A percentile compares a stretch with the other conserved stretches of the same genome.
These are phyloP conservation scores for Oncorhynchus masou DNA, from an alignment of 2,113 vertebrate species.

Conservation along the genomic window DNA sequence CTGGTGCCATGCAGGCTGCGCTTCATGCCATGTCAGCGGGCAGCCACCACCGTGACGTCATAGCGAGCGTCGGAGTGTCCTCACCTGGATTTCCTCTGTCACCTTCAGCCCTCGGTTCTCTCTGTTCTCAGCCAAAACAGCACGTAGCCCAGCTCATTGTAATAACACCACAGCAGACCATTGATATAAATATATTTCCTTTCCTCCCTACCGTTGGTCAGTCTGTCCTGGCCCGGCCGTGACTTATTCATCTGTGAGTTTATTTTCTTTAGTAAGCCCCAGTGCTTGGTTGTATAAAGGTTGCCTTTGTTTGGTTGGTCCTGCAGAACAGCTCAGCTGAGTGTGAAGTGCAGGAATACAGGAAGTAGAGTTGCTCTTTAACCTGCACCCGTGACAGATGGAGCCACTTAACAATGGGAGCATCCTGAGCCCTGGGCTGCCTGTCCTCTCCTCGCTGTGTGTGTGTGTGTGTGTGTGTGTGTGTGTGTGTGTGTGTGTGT, in stretches of 20 bases:
- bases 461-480: constrained; percentile 1
- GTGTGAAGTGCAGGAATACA: constrained; percentile 75
- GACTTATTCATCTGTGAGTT: constrained; percentile 68
- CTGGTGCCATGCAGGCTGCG: constrained; percentile 27
- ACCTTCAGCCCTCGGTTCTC: constrained; percentile 45
- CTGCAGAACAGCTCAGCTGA: constrained; percentile 75
- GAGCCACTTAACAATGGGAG: constrained; percentile 91
- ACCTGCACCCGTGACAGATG: constrained; percentile 89
- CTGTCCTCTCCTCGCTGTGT: constrained; percentile 61
- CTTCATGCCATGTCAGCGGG: constrained; percentile 53
- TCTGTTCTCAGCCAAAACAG: constrained; percentile 57
- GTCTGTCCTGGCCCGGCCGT: constrained; percentile 13
- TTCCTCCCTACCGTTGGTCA: constrained; percentile 6
- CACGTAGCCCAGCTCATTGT: constrained; percentile 56
- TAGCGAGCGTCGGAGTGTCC: constrained; percentile 39
- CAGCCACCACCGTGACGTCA: constrained; percentile 53
- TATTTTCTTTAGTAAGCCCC: constrained; percentile 58
- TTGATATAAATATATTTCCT: constrained; percentile 79
- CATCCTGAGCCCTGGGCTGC: constrained; percentile 83
- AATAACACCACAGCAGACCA: constrained; percentile 72
- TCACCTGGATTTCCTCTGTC: constrained; percentile 76
- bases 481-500: constrained; percentile 10
- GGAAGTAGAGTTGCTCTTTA: constrained; percentile 83
- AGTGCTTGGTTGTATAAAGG: constrained; percentile 69
- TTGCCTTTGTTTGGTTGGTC: constrained; percentile 73